A percentile compares a stretch with the other conserved stretches of the same genome.
phyloP scores from a whole-genome alignment of 2,797 vertebrate genomes.

The Cephalopachus bancanus region DNA sequence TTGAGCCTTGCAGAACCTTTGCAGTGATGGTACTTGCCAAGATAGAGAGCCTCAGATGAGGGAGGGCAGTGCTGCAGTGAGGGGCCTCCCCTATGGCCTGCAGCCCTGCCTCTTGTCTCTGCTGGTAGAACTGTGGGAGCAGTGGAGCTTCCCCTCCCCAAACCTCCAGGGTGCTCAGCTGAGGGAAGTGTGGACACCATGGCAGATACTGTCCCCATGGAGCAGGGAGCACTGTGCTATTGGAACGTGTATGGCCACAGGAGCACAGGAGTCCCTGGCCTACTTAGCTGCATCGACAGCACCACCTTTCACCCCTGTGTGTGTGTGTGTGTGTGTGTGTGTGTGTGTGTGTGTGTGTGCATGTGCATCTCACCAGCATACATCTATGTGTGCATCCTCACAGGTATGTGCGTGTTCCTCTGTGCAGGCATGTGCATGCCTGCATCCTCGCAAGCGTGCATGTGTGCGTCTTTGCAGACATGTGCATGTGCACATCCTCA shows the following conservation, averaged over 20 bases:
- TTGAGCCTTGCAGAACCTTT: not conserved
- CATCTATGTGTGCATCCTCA: not conserved
- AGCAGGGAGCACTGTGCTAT: too few relatives aligned
- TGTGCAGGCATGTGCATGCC: too few relatives aligned
- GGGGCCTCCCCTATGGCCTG: too few relatives aligned
- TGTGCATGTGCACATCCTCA: not conserved
- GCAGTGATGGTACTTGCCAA: not conserved
- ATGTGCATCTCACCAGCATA: not conserved
- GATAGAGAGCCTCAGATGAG: accelerated
- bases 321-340: not conserved
- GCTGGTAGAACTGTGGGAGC: accelerated
- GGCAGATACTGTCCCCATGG: too few relatives aligned
- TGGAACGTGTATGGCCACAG: too few relatives aligned
- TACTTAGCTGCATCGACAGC: not conserved
- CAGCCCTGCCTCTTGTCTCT: not conserved
- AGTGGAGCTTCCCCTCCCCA: too few relatives aligned
- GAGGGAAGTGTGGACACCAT: not conserved
- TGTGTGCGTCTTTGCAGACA: not conserved
- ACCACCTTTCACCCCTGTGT: too few relatives aligned
- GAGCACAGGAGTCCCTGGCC: not conserved
- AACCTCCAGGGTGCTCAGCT: accelerated
- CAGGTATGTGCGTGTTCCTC: accelerated
- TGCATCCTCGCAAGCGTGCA: not conserved
- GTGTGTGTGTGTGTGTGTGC: not conserved
- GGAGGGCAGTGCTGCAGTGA: not conserved